Evolutionary conservation across 2,888 invertebrate genomes (phyloP), one percentile per base, ranked within the genome.

Genomic region (Apoda limacodes): DNA sequence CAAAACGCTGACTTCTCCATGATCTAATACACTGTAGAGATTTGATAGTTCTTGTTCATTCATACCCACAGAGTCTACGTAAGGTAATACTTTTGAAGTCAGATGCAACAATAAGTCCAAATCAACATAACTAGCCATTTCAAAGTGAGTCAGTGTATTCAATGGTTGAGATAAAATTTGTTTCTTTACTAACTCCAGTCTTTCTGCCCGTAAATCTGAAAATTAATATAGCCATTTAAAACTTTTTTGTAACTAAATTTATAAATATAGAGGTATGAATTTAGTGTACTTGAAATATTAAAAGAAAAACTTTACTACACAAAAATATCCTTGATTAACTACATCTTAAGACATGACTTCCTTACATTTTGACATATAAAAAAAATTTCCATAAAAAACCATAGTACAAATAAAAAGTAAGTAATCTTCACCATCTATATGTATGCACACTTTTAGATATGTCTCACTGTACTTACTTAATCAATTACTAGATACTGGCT

Each of bases 11-110:
- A 92, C 85, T 48, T 88, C 85, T 2, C 89, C 90, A 50, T 85
- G 78, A 37, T 85, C 82, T 29, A 92, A 63, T 3, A 90, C 83
- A 56, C 87, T 88, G 35, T 86, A 82, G 5, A 93, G 63, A 67
- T 92, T 93, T 1, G 89, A 86, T 30, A 93, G 69, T 66, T 93
- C 93, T 66, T 93, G 93, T 55, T 93, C 93, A 53, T 93, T 93
- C 92, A 93, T 92, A 3, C 93, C 93, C 3, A 93, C 74, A 1
- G 93, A 93, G 56, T 93, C 91, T 0, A 89, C 84, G 52, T 84
- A 87, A 0, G 90, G 89, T 37, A 93, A 71, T 0, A 93, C 83
- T 44, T 84, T 80, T 3, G 86, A 80, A 1, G 85, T 82, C 1
- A 93, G 63, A 25, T 89, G 86, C 31, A 82, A 69, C 6, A 93